Evolutionary conservation across 2,888 invertebrate species (phyloP), one percentile per base, ranked within the genome.

Genomic region (Sphaerophoria taeniata): DNA sequence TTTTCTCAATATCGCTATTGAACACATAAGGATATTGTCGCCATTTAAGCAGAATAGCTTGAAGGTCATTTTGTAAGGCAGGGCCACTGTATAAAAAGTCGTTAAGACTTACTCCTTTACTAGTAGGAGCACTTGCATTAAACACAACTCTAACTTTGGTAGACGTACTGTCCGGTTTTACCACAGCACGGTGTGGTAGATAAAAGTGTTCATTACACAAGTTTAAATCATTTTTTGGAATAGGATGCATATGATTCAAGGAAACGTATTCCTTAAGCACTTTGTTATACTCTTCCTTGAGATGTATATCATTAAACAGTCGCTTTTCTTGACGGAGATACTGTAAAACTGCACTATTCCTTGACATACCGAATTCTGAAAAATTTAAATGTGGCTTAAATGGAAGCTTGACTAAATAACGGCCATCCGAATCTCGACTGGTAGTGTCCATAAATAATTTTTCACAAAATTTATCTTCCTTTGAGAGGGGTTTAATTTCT

Each of bases 1-100:
- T 89, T 65, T 88, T 87, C 3, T 79, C 79, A 14, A 90, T 87
- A 58, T 89, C 89, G 3, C 87, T 88, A 6, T 80, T 80, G 9
- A 89, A 76, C 6, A 88, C 88, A 34, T 73, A 72, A 33, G 34
- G 53, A 51, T 75, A 53, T 60, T 16, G 16, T 34, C 81, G 36
- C 74, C 71, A 87, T 24, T 58, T 60, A 0, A 72, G 12, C 9
- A 84, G 34, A 43, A 87, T 61, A 4, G 56, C 14, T 4, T 55
- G 33, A 4, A 89, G 24, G 49, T 88, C 85, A 1, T 87, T 71
- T 71, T 89, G 88, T 12, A 89, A 16, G 0, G 75, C 60, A 6
- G 89, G 89, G 0, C 90, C 90, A 6, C 72, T 58, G 60, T 83
- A 65, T 43, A 89, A 79, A 14, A 71, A 33, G 6, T 88, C 87